phyloP scores from a whole-genome alignment of 1,140 invertebrate genomes.

The Eueides isabella region DNA sequence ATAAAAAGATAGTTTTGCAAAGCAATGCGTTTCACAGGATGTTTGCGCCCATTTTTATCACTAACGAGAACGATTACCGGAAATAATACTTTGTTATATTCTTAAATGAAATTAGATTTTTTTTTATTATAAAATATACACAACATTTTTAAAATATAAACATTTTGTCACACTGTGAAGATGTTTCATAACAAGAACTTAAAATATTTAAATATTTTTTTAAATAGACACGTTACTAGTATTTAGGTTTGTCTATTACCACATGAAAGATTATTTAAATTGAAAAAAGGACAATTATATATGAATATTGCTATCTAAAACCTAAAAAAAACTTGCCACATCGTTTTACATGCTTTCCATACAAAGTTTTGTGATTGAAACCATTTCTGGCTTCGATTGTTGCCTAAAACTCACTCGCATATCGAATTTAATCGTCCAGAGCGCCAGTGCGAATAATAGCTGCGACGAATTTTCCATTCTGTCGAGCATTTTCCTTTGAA shows the following conservation, averaged over 20 bases:
- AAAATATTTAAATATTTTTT: too few relatives aligned
- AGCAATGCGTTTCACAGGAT: constrained; percentile 63
- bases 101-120: constrained; percentile 53
- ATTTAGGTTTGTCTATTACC: too few relatives aligned
- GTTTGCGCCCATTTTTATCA: constrained; percentile 64
- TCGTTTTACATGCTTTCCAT: constrained; percentile 19
- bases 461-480: constrained; percentile 78
- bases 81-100: constrained; percentile 68
- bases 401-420: constrained; percentile 62
- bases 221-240: too few relatives aligned
- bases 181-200: too few relatives aligned
- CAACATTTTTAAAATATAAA: constrained; percentile 47
- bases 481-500: constrained; percentile 78
- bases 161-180: constrained; percentile 27
- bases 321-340: neutral
- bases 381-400: constrained; percentile 41
- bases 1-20: constrained; percentile 61
- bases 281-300: constrained; percentile 4
- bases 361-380: constrained; percentile 40
- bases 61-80: constrained; percentile 66
- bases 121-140: constrained; percentile 55
- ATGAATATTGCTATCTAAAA: too few relatives aligned
- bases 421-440: constrained; percentile 77
- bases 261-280: neutral
- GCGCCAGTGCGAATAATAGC: constrained; percentile 74